These are phyloP conservation scores for Holothuria scabra DNA, from an alignment of 53 echinoderm and acorn worm genomes.

Conservation along the genomic window DNA sequence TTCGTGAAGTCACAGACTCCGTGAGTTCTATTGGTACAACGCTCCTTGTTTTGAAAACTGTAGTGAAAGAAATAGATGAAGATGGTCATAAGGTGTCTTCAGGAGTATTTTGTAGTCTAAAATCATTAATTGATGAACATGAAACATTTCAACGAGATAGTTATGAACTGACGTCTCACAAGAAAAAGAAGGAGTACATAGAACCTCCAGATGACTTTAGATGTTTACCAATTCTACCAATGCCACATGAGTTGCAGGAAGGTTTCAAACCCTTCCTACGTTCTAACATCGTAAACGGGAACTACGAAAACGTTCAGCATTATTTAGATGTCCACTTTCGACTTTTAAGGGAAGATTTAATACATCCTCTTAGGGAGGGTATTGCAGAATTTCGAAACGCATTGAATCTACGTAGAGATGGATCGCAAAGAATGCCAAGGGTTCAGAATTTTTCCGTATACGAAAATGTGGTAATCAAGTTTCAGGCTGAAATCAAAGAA, in stretches of 20 bases:
- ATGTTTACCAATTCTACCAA: slow-evolving; percentile 65
- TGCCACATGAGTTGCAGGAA: slow-evolving; percentile 48
- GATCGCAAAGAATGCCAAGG: slow-evolving; percentile 47
- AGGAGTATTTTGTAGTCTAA: background rate
- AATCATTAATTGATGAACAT: background rate
- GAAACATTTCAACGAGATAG: slow-evolving; percentile 14
- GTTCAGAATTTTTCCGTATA: slow-evolving; percentile 55
- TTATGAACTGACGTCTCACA: background rate
- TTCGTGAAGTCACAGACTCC: background rate
- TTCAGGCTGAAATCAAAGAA: background rate
- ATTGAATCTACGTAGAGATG: background rate
- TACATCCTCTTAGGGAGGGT: slow-evolving; percentile 73
- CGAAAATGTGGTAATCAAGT: slow-evolving; percentile 52
- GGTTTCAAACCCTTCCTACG: slow-evolving; percentile 60
- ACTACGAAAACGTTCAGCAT: slow-evolving; percentile 60
- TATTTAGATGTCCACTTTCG: slow-evolving; percentile 74
- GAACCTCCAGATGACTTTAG: slow-evolving; percentile 75
- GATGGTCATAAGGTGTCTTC: background rate
- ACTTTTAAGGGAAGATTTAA: slow-evolving; percentile 83
- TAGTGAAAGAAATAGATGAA: background rate
- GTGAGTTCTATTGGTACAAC: slow-evolving; percentile 1
- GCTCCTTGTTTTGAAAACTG: background rate
- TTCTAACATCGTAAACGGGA: slow-evolving; percentile 65
- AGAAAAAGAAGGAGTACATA: background rate
- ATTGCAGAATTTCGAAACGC: slow-evolving; percentile 56